Conservation (phyloP, 2,113 vertebrate species). For the Lipotes vexillifer region DNA sequence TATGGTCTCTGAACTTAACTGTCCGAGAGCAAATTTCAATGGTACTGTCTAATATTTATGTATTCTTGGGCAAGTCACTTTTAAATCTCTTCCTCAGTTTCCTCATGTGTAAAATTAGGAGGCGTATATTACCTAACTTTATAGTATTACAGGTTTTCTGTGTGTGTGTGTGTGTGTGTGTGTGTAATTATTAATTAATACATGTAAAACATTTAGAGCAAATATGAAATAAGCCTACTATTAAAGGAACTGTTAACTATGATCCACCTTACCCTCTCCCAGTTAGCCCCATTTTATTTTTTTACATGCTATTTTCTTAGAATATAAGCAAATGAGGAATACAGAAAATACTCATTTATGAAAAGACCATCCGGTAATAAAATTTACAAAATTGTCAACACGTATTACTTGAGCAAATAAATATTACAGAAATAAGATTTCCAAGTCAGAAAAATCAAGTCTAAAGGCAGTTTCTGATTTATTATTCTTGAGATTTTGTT, state of each 20-base stretch:
- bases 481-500: not conserved
- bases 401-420: not conserved
- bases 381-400: not conserved
- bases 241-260: not conserved
- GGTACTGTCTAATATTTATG: not conserved
- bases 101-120: not conserved
- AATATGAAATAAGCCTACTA: not conserved
- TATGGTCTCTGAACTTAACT: not conserved
- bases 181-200: not conserved
- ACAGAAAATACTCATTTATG: not conserved
- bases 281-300: not conserved
- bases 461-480: not conserved
- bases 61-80: not conserved
- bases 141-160: not conserved
- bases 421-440: not conserved
- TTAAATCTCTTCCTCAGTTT: not conserved
- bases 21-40: not conserved
- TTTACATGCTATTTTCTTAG: not conserved
- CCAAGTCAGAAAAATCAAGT: not conserved
- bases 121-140: not conserved
- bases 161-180: not conserved
- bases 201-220: not conserved
- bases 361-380: not conserved
- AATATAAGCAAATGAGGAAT: not conserved
- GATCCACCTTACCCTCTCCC: no score